Evolutionary conservation across 1,140 invertebrate genomes (phyloP).

Genomic region (Pentalonia nigronervosa): DNA sequence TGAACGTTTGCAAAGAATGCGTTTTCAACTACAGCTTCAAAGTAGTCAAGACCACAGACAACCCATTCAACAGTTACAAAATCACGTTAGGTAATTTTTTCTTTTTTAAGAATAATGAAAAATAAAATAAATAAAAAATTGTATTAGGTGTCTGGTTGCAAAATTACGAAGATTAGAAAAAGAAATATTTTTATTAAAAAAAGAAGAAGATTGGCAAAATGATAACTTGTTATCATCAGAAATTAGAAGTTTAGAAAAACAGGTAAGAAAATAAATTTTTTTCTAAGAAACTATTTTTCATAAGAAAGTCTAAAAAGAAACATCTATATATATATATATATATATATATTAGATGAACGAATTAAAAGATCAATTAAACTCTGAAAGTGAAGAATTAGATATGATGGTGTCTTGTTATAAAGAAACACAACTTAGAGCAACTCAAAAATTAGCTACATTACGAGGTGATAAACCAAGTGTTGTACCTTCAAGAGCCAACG

Average conservation of each 20-base stretch:
- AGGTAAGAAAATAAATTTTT: slow-evolving; percentile 64
- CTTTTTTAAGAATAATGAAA: background rate
- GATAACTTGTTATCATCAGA: slow-evolving; percentile 69
- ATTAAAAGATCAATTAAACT: slow-evolving; percentile 87
- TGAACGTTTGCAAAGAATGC: slow-evolving; percentile 87
- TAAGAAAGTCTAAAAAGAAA: too few species aligned
- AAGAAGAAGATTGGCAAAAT: slow-evolving; percentile 72
- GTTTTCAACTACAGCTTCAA: slow-evolving; percentile 90
- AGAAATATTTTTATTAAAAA: slow-evolving; percentile 89
- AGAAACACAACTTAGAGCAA: slow-evolving; percentile 78
- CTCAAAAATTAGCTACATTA: slow-evolving; percentile 68
- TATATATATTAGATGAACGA: slow-evolving; percentile 74
- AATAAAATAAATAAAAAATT: background rate
- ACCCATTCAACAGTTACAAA: slow-evolving; percentile 92
- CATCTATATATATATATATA: background rate
- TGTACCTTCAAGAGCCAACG: slow-evolving; percentile 85
- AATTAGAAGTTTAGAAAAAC: slow-evolving; percentile 74
- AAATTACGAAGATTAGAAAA: slow-evolving; percentile 85
- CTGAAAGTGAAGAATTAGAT: slow-evolving; percentile 89
- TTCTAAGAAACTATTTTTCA: background rate
- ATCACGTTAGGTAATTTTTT: slow-evolving; percentile 71
- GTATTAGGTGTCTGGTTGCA: slow-evolving; percentile 74
- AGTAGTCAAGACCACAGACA: slow-evolving; percentile 88
- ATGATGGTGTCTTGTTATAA: slow-evolving; percentile 84
- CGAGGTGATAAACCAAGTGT: slow-evolving; percentile 72